Conservation (phyloP, 2,888 invertebrate genomes). For the Diaphora mendica region DNA sequence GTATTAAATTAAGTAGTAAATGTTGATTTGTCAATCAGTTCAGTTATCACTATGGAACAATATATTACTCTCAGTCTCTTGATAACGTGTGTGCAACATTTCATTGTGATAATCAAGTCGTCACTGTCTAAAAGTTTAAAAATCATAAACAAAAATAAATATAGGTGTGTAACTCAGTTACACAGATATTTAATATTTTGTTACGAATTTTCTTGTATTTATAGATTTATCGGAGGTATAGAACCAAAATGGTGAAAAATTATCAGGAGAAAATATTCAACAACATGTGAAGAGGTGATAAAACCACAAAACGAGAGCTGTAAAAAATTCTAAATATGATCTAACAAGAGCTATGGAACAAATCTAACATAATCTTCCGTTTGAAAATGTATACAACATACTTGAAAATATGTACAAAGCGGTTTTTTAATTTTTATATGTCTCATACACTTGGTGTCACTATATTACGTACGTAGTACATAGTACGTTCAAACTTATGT, state of each 20-base stretch:
- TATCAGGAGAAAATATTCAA: not conserved
- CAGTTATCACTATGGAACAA: not conserved
- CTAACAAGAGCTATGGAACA: no score
- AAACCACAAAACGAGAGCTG: not conserved
- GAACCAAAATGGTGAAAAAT: not conserved
- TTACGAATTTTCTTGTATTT: not conserved
- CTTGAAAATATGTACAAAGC: no score
- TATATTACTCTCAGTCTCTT: not conserved
- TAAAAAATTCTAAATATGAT: no score
- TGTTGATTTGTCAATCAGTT: not conserved
- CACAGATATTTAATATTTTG: not conserved
- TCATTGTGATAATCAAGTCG: not conserved
- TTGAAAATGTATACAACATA: no score
- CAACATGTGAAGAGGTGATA: not conserved
- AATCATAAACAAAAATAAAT: not conserved
- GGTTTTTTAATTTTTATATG: no score
- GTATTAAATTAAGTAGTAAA: not conserved
- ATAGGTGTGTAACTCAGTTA: not conserved
- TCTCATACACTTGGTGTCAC: no score
- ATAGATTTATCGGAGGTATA: no score
- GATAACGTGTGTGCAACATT: not conserved
- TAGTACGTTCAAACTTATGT: no score
- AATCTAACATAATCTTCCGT: no score
- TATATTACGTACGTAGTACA: no score
- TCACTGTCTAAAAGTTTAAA: not conserved